Evolutionary conservation across 2,113 vertebrate genomes (phyloP).

Genomic region (Albula goreensis): DNA sequence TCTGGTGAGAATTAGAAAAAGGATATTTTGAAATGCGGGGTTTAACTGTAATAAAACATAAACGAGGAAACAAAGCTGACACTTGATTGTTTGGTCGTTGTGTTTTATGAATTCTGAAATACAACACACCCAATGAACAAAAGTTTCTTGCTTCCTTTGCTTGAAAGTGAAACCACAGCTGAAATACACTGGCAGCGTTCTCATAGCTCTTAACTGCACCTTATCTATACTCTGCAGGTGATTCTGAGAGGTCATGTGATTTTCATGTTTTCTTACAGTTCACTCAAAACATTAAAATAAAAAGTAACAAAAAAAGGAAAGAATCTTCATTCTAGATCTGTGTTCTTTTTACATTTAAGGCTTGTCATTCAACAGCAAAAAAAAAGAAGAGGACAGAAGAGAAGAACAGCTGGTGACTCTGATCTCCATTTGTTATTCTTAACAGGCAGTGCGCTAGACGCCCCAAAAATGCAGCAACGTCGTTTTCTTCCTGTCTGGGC

Average conservation of each 20-base stretch:
- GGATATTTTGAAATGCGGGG: too few relatives aligned
- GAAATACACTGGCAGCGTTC: too few relatives aligned
- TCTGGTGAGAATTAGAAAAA: too few relatives aligned
- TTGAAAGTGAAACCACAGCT: too few relatives aligned
- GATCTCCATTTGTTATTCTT: not conserved
- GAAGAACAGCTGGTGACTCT: not conserved
- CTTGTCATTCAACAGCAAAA: not conserved
- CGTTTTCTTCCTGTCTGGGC: constrained; percentile 54
- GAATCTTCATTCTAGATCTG: not conserved
- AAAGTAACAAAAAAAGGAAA: not conserved
- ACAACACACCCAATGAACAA: too few relatives aligned
- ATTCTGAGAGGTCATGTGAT: constrained; percentile 16
- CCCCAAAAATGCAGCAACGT: not conserved
- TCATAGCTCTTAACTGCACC: too few relatives aligned
- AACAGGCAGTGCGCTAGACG: constrained; percentile 15
- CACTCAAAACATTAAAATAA: not conserved
- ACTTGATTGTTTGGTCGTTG: too few relatives aligned
- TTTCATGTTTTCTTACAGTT: not conserved
- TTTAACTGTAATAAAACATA: too few relatives aligned
- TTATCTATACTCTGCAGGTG: not conserved
- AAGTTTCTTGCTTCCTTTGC: too few relatives aligned
- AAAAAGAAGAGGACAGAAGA: not conserved
- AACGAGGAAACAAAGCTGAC: too few relatives aligned
- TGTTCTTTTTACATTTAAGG: not conserved
- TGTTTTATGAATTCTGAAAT: too few relatives aligned